Conservation (phyloP, 2,888 invertebrate species). For the Trimorus sp. region DNA sequence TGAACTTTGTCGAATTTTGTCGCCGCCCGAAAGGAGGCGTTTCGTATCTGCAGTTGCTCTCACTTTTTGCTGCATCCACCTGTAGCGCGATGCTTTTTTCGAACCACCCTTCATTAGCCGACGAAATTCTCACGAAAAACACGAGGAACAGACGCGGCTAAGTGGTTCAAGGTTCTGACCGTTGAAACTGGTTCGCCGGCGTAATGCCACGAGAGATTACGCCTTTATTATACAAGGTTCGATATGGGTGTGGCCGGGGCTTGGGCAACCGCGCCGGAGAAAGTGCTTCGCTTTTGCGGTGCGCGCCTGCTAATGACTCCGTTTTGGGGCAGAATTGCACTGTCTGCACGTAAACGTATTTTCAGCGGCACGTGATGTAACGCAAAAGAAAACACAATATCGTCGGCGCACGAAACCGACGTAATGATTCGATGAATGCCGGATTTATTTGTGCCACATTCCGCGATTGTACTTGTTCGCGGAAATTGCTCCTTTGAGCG, state of each 20-base stretch:
- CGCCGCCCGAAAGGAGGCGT: too few species aligned
- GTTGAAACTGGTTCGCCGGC: constrained; percentile 58
- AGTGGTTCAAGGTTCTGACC: constrained; percentile 65
- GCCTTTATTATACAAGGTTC: constrained; percentile 63
- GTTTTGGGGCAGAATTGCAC: constrained; percentile 63
- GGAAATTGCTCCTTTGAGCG: constrained; percentile 23
- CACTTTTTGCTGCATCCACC: constrained; percentile 59
- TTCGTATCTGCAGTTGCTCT: constrained; percentile 36
- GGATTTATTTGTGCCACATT: constrained; percentile 35
- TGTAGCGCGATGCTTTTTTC: constrained; percentile 55
- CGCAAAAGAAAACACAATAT: constrained; percentile 42
- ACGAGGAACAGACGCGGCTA: constrained; percentile 56
- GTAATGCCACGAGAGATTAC: constrained; percentile 64
- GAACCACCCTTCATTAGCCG: constrained; percentile 53
- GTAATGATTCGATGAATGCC: constrained; percentile 35
- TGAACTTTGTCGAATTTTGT: too few species aligned
- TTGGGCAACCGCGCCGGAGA: constrained; percentile 62
- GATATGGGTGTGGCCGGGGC: constrained; percentile 61
- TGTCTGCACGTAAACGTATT: constrained; percentile 59
- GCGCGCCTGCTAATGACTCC: constrained; percentile 62
- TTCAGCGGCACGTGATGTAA: constrained; percentile 53
- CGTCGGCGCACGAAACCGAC: constrained; percentile 37
- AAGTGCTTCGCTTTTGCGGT: constrained; percentile 58
- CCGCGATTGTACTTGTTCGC: constrained; percentile 33
- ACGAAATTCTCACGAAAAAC: constrained; percentile 62